Evolutionary conservation across 2,888 invertebrate genomes (phyloP), one percentile per base, ranked within the genome.

Genomic region (Apotomis betuletana): DNA sequence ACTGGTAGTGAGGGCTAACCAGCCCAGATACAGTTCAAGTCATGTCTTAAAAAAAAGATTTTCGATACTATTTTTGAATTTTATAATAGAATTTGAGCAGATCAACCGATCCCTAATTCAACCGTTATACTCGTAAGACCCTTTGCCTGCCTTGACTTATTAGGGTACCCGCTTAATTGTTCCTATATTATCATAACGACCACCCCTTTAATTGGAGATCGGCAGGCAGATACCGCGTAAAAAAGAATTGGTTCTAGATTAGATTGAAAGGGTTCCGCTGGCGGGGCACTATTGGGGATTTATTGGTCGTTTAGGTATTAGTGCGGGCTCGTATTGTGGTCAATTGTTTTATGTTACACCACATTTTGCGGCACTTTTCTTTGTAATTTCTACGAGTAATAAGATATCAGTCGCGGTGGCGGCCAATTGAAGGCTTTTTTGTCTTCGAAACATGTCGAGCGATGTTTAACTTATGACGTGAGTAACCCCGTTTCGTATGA

Each of bases 171-270:
- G 3, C 49, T 49, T 49, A 49, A 49, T 49, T 49, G 49, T 8
- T 10, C 49, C 49, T 49, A 49, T 49, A 49, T 49, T 49, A 49
- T 9, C 49, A 49, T 49, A 61, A 15, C 46, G 10, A 4, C 44
- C 9, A 5, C 27, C 44, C 49, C 49, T 49, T 54, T 55, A 44
- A 64, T 64, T 64, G 41, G 54, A 64, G 64, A 64, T 64, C 55
- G 64, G 55, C n/a, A 12, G 44, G 44, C 44, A 55, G 64, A 64
- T 64, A 64, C 5, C 4, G 12, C 44, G 55, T 44, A 64, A 54
- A 64, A 63, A 64, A 41, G 63, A 64, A 64, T 55, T 44, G 64
- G 55, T 44, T 64, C 64, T n/a, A 64, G 54, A 64, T 55, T 64
- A 55, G 64, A 49, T 49, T 49, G 49, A 64, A 15, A 55, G 44